Conservation (phyloP, 2,113 vertebrate species). For the Leptobrachium ailaonicum region DNA sequence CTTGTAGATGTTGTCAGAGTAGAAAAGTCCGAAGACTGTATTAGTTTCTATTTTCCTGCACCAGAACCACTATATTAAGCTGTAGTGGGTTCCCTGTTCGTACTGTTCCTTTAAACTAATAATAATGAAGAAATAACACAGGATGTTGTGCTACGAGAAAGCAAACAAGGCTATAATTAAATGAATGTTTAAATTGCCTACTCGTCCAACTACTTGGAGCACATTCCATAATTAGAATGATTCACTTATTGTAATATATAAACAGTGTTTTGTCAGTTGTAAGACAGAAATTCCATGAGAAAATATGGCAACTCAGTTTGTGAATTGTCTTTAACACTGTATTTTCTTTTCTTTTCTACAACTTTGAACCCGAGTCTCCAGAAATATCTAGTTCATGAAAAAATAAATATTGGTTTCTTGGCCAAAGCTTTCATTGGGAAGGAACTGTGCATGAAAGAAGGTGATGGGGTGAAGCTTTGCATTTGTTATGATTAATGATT, state of each 20-base stretch:
- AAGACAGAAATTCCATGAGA: constrained; percentile 43
- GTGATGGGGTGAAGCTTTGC: constrained; percentile 24
- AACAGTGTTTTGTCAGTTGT: constrained; percentile 33
- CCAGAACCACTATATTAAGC: background rate
- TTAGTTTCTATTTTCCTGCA: too few relatives aligned
- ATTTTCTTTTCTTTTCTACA: constrained; percentile 40
- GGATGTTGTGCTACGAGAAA: constrained; percentile 8
- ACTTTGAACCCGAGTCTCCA: constrained; percentile 43
- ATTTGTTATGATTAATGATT: constrained; percentile 17
- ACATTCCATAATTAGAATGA: constrained; percentile 32
- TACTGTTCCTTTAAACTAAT: too few relatives aligned
- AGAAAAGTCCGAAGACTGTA: too few relatives aligned
- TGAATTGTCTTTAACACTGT: constrained; percentile 26
- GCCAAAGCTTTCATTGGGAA: constrained; percentile 12
- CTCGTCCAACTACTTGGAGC: constrained; percentile 2
- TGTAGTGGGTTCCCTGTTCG: background rate
- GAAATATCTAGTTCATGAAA: constrained; percentile 40
- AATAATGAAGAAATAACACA: constrained; percentile 20
- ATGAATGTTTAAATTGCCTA: constrained; percentile 24
- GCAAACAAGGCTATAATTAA: constrained; percentile 21
- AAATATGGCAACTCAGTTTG: constrained; percentile 38
- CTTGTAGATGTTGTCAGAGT: too few relatives aligned
- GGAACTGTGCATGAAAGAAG: constrained; percentile 3
- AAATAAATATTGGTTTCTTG: constrained; percentile 44
- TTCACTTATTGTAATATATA: constrained; percentile 19